A percentile compares a stretch with the other conserved stretches of the same genome.
phyloP scores from a whole-genome alignment of 2,888 invertebrate genomes.

The Ormyrus labotus region DNA sequence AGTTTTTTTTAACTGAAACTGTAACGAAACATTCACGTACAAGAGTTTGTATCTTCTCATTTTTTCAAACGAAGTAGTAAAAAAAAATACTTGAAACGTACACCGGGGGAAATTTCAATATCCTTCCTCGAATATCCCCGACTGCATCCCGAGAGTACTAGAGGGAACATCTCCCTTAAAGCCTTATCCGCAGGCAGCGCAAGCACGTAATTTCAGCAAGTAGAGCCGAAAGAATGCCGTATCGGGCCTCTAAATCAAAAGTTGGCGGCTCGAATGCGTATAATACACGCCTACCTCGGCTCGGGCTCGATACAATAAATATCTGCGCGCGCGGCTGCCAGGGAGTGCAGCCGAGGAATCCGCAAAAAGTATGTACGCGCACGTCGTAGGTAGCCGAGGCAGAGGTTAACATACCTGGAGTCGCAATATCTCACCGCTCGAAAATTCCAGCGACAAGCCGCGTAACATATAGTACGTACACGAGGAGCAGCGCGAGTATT shows the following conservation, averaged over 20 bases:
- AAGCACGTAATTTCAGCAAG: conserved; percentile 37
- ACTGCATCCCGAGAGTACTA: not conserved
- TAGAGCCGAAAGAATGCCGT: conserved; percentile 27
- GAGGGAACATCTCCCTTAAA: not conserved
- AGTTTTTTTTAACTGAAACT: too few species aligned
- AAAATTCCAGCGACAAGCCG: conserved; percentile 22
- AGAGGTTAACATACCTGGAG: not conserved
- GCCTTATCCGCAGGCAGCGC: not conserved
- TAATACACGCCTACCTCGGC: not conserved
- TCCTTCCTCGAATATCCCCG: not conserved
- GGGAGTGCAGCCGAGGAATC: conserved; percentile 15
- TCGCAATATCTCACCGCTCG: conserved; percentile 22
- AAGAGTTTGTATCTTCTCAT: too few species aligned
- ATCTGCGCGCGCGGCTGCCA: not conserved
- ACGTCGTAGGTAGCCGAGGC: conserved; percentile 18
- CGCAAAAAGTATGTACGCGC: conserved; percentile 40
- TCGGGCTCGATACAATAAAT: conserved; percentile 28
- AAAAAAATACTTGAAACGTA: too few species aligned
- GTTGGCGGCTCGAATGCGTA: not conserved
- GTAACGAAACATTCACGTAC: too few species aligned
- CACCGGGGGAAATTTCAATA: not conserved
- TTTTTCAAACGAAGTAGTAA: too few species aligned
- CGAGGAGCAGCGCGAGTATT: not conserved
- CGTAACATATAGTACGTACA: conserved; percentile 4
- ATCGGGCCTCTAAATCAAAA: conserved; percentile 45